These are phyloP conservation scores for Lochmaea capreae DNA, from an alignment of 2,888 invertebrate species.

Conservation along the genomic window DNA sequence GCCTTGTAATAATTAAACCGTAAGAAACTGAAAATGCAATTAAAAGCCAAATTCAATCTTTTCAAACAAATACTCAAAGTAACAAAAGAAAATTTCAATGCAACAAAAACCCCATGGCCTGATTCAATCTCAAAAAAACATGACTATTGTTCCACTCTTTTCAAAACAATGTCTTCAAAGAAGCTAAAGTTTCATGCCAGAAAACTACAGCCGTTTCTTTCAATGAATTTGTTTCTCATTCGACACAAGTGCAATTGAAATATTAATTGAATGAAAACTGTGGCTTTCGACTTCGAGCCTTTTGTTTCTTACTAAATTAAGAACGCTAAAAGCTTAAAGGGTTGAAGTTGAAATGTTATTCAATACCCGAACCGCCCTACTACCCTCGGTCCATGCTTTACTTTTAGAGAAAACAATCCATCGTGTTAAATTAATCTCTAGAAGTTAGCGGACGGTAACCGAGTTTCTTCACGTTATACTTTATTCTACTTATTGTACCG, in stretches of 20 bases:
- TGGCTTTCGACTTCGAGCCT: slow-evolving; percentile 61
- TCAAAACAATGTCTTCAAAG: slow-evolving; percentile 59
- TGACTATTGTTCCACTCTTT: slow-evolving; percentile 57
- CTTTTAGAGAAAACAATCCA: slow-evolving; percentile 31
- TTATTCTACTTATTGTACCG: background rate
- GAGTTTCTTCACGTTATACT: background rate
- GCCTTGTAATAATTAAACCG: background rate
- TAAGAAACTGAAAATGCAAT: slow-evolving; percentile 31
- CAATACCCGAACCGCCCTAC: slow-evolving; percentile 45
- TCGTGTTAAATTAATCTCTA: slow-evolving; percentile 31
- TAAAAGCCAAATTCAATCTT: slow-evolving; percentile 31
- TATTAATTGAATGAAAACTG: slow-evolving; percentile 64
- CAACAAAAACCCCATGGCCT: slow-evolving; percentile 48
- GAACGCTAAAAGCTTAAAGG: slow-evolving; percentile 50
- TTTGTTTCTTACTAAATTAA: slow-evolving; percentile 58
- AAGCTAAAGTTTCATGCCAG: slow-evolving; percentile 55
- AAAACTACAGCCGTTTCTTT: slow-evolving; percentile 60
- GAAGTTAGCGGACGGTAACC: slow-evolving; percentile 24
- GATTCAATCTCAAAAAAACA: slow-evolving; percentile 54
- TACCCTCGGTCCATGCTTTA: slow-evolving; percentile 28
- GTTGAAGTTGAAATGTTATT: slow-evolving; percentile 57
- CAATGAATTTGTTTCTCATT: slow-evolving; percentile 61
- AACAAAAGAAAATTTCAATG: slow-evolving; percentile 44
- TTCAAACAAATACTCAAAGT: slow-evolving; percentile 25
- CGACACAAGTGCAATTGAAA: slow-evolving; percentile 63